Evolutionary conservation across 1,140 invertebrate genomes (phyloP), one percentile per base, ranked within the genome.

Genomic region (Rhynchophorus ferrugineus): DNA sequence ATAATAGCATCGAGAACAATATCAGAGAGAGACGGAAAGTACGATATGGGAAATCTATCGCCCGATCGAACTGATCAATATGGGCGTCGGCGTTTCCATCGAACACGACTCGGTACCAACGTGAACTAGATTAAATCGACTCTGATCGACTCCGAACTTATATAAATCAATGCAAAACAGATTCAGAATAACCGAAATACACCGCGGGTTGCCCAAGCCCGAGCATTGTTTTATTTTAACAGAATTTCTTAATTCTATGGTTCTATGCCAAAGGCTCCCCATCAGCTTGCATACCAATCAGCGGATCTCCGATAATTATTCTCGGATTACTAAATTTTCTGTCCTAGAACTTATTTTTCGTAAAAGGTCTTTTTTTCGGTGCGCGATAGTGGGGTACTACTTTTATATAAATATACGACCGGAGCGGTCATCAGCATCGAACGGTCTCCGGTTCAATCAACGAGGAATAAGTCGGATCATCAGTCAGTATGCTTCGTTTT

Each of bases 291-390:
- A 53, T 53, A 53, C 50, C 21, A 53, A 53, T 38, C 17, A 38
- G 50, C 9, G 19, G 35, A 53, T 45, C 50, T 53, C 36, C 41
- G 18, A 45, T 17, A 21, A 45, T 17, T 19, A 41, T 18, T 44
- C 18, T 14, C 39, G 18, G 44, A 45, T 53, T 53, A 45, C 50
- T 41, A 53, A 53, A 53, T 44, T 38, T 44, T 53, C 38, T 35
- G 50, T 53, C 50, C 50, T 53, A 53, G 50, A 53, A 45, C 42
- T 45, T 29, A 53, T 34, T 44, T 44, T 13, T 29, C 11, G 11
- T 42, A 33, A 42, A 41, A 19, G 14, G 5, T 19, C 17, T 41
- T 41, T 41, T 41, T 41, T 2, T 9, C 16, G 3, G 17, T 19
- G 17, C 6, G n/a, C 17, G 16, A 37, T 13, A 20, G 49, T 21